Percentiles rank a stretch among this genome's conserved stretches.
phyloP scores from a whole-genome alignment of 2,888 invertebrate genomes.

The Dicyrtomina minuta region DNA sequence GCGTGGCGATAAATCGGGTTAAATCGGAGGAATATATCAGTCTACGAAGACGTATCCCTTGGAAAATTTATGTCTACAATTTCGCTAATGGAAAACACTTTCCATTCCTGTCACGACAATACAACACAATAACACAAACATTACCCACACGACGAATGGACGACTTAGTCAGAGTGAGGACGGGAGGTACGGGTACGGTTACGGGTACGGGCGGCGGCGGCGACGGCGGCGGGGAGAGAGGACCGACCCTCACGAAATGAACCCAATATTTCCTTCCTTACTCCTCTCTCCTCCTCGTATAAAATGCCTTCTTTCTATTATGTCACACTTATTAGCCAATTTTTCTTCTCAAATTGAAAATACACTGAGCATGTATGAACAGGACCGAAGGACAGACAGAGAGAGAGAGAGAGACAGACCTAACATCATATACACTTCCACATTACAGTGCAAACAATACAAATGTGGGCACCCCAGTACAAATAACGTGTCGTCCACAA shows the following conservation, averaged over 20 bases:
- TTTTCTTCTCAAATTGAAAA: slow-evolving; percentile 53
- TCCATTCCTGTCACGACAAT: slow-evolving; percentile 54
- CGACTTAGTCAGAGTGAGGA: slow-evolving; percentile 26
- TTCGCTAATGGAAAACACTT: slow-evolving; percentile 54
- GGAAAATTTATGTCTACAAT: slow-evolving; percentile 54
- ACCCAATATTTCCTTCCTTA: slow-evolving; percentile 34
- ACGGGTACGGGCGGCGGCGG: too few relatives aligned
- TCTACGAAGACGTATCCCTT: slow-evolving; percentile 50
- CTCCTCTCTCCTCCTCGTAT: slow-evolving; percentile 28
- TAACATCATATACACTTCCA: neutral
- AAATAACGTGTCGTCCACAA: slow-evolving; percentile 18
- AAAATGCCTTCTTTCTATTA: slow-evolving; percentile 43
- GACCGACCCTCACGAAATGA: slow-evolving; percentile 36
- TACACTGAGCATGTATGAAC: slow-evolving; percentile 40
- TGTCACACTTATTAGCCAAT: slow-evolving; percentile 51
- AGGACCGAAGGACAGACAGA: slow-evolving; percentile 35
- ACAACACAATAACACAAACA: slow-evolving; percentile 54
- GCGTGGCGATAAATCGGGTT: slow-evolving; percentile 54
- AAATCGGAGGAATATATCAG: slow-evolving; percentile 54
- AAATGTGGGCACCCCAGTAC: neutral
- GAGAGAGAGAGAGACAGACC: neutral
- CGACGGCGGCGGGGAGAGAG: too few relatives aligned
- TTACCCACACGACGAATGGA: slow-evolving; percentile 45
- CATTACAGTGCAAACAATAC: neutral
- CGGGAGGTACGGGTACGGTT: slow-evolving; percentile 27